These are phyloP conservation scores for Sesamia inferens DNA, from an alignment of 2,888 invertebrate genomes.

Conservation along the genomic window DNA sequence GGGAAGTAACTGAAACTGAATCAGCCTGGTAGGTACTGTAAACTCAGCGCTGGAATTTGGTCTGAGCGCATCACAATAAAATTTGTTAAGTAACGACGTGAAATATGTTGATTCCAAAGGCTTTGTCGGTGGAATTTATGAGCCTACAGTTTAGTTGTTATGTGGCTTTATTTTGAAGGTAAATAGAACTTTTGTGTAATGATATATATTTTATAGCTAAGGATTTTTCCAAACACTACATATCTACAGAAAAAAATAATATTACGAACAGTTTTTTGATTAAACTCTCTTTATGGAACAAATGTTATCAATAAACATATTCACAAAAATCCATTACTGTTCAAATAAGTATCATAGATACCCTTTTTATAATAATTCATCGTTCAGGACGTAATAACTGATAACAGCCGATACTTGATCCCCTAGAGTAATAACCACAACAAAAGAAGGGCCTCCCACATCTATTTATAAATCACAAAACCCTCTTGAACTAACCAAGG, in stretches of 20 bases:
- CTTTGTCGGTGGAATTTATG: slow-evolving; percentile 48
- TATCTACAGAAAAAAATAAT: background rate
- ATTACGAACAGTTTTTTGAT: slow-evolving; percentile 28
- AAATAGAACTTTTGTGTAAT: slow-evolving; percentile 9
- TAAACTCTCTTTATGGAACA: slow-evolving; percentile 22
- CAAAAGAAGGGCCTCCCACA: slow-evolving; percentile 48
- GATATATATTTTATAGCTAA: background rate
- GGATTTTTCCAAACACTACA: background rate
- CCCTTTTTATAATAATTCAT: slow-evolving; percentile 45
- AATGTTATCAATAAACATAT: slow-evolving; percentile 24
- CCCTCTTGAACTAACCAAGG: slow-evolving; percentile 58
- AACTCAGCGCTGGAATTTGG: slow-evolving; percentile 68
- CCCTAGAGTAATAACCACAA: slow-evolving; percentile 58
- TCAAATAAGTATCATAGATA: slow-evolving; percentile 21
- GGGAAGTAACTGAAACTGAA: slow-evolving; percentile 71
- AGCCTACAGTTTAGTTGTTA: slow-evolving; percentile 29
- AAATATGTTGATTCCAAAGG: slow-evolving; percentile 64
- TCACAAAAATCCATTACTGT: slow-evolving; percentile 42
- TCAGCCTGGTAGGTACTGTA: slow-evolving; percentile 68
- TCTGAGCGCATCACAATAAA: slow-evolving; percentile 72
- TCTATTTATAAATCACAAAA: slow-evolving; percentile 57
- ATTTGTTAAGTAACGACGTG: slow-evolving; percentile 63
- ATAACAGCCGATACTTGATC: slow-evolving; percentile 56
- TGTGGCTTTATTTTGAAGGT: slow-evolving; percentile 25
- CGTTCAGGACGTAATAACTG: slow-evolving; percentile 49